phyloP scores from a whole-genome alignment of 2,888 invertebrate genomes.

The Zaprionus lineosus region DNA sequence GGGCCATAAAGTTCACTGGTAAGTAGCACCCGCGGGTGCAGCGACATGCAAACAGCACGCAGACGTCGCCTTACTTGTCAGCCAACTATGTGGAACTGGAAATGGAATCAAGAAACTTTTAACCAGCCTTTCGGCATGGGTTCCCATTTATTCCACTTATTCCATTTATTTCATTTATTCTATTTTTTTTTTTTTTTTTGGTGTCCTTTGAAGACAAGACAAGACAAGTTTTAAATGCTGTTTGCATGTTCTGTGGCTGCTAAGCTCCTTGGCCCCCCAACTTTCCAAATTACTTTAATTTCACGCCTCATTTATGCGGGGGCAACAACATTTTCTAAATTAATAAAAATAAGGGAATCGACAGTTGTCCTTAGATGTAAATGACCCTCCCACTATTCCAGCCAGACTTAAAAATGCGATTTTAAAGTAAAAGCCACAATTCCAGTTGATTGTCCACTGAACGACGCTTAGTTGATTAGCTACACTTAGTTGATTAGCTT shows the following conservation, averaged over 20 bases:
- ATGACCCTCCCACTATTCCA: no score
- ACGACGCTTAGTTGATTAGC: no score
- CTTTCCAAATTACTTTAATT: constrained; percentile 46
- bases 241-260: constrained; percentile 74
- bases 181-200: constrained; percentile 4
- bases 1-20: constrained; percentile 65
- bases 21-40: constrained; percentile 69
- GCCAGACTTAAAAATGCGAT: no score
- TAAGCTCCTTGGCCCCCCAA: constrained; percentile 10
- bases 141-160: background rate
- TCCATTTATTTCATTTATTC: no score
- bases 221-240: constrained; percentile 77
- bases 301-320: constrained; percentile 47
- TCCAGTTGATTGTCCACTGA: no score
- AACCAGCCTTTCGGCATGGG: constrained; percentile 15
- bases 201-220: constrained; percentile 5
- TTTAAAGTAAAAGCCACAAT: no score
- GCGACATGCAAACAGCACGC: constrained; percentile 51
- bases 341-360: constrained; percentile 1
- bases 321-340: background rate
- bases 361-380: no score
- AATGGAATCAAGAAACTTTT: constrained; percentile 68
- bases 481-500: no score
- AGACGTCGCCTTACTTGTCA: constrained; percentile 59
- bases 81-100: constrained; percentile 58